These are phyloP conservation scores for Trogon melanurus DNA, from an alignment of 2,113 vertebrate genomes.

Conservation along the genomic window DNA sequence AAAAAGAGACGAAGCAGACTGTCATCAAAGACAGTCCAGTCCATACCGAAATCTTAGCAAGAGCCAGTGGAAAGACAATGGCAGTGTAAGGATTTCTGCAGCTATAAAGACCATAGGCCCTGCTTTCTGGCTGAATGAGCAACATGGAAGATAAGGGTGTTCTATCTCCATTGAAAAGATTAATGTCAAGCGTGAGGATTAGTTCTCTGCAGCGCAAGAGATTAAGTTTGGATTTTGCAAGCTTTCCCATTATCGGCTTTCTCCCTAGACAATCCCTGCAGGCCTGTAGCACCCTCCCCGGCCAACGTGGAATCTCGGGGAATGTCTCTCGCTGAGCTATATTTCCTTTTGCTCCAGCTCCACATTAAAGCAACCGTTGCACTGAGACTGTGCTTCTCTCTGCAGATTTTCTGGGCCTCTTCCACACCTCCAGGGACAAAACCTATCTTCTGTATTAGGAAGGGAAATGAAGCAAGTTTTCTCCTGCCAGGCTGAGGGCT, in stretches of 20 bases:
- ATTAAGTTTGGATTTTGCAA: constrained; percentile 53
- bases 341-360: background rate
- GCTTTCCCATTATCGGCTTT: constrained; percentile 32
- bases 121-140: constrained; percentile 54
- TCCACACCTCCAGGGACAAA: background rate
- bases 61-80: background rate
- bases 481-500: background rate
- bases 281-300: background rate
- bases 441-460: background rate
- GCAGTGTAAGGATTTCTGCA: background rate
- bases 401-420: background rate
- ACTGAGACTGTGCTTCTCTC: background rate
- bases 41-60: background rate
- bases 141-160: constrained; percentile 36
- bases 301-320: background rate
- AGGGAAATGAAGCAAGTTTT: background rate
- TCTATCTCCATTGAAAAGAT: constrained; percentile 51
- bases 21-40: background rate
- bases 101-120: background rate
- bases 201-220: constrained; percentile 33
- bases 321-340: background rate
- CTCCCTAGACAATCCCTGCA: background rate
- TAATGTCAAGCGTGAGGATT: constrained; percentile 55
- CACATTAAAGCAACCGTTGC: background rate
- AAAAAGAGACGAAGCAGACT: background rate